A percentile compares a stretch with the other conserved stretches of the same genome.
Conservation (phyloP, 2,888 invertebrate species). For the Encarsia formosa region DNA sequence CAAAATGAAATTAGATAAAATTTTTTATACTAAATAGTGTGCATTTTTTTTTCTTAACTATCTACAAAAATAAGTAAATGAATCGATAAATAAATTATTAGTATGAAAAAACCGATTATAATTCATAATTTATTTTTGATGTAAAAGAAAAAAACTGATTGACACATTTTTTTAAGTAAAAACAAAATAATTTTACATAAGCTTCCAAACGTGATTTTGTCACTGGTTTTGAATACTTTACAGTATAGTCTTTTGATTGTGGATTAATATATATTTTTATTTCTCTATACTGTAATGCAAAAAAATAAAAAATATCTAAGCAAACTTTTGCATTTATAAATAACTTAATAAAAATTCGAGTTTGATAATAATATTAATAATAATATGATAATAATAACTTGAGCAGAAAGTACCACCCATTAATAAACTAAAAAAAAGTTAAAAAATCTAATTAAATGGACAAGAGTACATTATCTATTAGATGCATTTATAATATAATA, state of each 20-base stretch:
- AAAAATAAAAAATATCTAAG: conserved; percentile 20
- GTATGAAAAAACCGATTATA: conserved; percentile 9
- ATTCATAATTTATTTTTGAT: conserved; percentile 4
- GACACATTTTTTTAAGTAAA: conserved; percentile 6
- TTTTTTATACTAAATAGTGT: conserved; percentile 8
- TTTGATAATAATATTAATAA: no score
- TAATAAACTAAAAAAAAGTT: conserved; percentile 1
- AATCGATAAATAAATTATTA: no score
- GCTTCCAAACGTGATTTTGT: conserved; percentile 11
- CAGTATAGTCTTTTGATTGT: conserved; percentile 9
- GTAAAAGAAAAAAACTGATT: conserved; percentile 3
- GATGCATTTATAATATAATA: conserved; percentile 8
- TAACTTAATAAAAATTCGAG: conserved; percentile 18
- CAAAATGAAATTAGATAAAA: conserved; percentile 8
- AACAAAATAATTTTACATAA: conserved; percentile 12
- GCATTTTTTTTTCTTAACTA: conserved; percentile 28
- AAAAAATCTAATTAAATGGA: conserved; percentile 4
- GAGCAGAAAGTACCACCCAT: conserved; percentile 1
- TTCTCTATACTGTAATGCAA: conserved; percentile 12
- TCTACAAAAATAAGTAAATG: conserved; percentile 26
- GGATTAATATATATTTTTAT: conserved; percentile 2
- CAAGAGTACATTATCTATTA: conserved; percentile 9
- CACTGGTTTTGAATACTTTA: conserved; percentile 23
- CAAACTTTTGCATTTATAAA: conserved; percentile 17
- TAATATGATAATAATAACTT: conserved; percentile 9